Conservation (phyloP, 2,113 vertebrate genomes). For the Oryzias celebensis region DNA sequence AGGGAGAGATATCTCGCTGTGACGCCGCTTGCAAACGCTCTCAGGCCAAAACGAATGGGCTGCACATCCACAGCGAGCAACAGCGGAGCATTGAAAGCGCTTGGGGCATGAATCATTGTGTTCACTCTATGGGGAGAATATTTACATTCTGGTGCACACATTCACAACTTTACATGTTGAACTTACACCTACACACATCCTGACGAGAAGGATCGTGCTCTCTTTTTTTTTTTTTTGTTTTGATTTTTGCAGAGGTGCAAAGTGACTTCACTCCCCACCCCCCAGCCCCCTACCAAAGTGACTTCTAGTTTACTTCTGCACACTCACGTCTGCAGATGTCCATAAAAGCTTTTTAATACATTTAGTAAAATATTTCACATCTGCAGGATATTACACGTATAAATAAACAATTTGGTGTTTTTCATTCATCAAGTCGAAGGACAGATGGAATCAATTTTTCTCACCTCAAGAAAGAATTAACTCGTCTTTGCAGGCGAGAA, state of each 20-base stretch:
- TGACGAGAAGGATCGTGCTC: conserved; percentile 13
- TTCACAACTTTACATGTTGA: conserved; percentile 13
- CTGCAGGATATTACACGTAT: no score
- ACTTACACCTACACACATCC: conserved; percentile 18
- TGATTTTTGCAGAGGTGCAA: neutral
- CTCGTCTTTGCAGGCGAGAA: no score
- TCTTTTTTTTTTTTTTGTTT: conserved; percentile 32
- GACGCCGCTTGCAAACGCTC: conserved; percentile 16
- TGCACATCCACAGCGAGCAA: conserved; percentile 4
- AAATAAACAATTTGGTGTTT: no score
- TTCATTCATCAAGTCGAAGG: no score
- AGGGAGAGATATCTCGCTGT: conserved; percentile 12
- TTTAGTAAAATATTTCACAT: no score
- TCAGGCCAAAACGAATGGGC: conserved; percentile 12
- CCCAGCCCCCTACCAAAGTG: no score
- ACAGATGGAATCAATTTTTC: no score
- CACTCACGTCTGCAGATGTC: no score
- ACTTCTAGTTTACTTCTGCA: no score
- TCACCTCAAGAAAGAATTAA: no score
- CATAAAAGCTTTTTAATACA: no score
- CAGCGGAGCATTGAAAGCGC: conserved; percentile 20
- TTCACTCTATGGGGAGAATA: conserved; percentile 10
- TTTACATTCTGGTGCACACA: conserved; percentile 13
- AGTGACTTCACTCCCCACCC: no score
- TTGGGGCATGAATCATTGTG: conserved; percentile 20